These are phyloP conservation scores for Endotricha flammealis DNA, from an alignment of 2,888 invertebrate species.

Conservation along the genomic window DNA sequence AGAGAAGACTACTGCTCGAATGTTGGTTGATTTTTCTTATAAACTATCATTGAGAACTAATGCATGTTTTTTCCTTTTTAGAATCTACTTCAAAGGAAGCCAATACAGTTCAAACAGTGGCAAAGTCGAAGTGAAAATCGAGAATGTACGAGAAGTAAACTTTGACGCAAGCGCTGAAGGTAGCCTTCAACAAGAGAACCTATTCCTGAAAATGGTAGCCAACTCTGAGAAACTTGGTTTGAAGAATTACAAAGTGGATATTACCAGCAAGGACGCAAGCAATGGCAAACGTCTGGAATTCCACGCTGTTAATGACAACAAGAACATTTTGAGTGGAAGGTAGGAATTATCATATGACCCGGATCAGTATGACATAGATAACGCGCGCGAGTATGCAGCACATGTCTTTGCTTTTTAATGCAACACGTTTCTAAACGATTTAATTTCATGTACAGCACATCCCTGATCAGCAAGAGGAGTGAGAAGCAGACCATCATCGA, in stretches of 20 bases:
- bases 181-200: slow-evolving; percentile 81
- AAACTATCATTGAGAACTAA: too few species aligned
- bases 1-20: too few species aligned
- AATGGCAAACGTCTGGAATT: slow-evolving; percentile 81
- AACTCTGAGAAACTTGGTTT: slow-evolving; percentile 81
- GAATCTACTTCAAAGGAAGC: slow-evolving; percentile 54
- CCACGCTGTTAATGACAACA: slow-evolving; percentile 79
- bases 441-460: slow-evolving; percentile 65
- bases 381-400: too few species aligned
- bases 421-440: too few species aligned
- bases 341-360: slow-evolving; percentile 31
- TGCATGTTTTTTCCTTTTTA: slow-evolving; percentile 23
- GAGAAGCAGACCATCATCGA: slow-evolving; percentile 85
- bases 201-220: slow-evolving; percentile 78
- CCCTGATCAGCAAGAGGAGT: slow-evolving; percentile 84
- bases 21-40: too few species aligned
- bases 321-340: slow-evolving; percentile 84
- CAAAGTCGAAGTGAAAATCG: slow-evolving; percentile 74
- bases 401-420: too few species aligned
- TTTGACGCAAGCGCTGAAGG: slow-evolving; percentile 75
- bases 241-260: slow-evolving; percentile 81
- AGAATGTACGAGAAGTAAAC: slow-evolving; percentile 72
- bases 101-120: slow-evolving; percentile 76
- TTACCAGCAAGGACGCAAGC: slow-evolving; percentile 79
- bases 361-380: too few species aligned